Percentiles rank a stretch among this genome's conserved stretches.
These are phyloP conservation scores for Apteryx mantelli DNA, from an alignment of 2,113 vertebrate species.

Conservation along the genomic window DNA sequence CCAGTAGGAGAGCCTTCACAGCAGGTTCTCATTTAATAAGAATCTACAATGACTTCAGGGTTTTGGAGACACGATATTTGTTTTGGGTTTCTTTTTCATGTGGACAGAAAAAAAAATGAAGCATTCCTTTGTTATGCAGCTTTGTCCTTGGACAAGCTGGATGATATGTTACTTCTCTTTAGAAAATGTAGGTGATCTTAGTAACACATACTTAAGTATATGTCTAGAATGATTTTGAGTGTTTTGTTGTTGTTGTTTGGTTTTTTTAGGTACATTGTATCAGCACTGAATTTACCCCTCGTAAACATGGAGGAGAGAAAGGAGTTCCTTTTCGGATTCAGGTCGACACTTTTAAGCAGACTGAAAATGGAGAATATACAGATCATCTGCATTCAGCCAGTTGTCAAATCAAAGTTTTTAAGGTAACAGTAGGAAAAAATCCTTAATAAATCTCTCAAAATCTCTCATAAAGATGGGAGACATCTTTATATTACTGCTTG, in stretches of 20 bases:
- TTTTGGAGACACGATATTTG: neutral
- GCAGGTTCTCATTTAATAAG: neutral
- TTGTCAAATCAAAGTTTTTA: slow-evolving; percentile 88
- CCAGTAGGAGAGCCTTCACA: neutral
- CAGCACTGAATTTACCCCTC: slow-evolving; percentile 86
- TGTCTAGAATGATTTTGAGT: neutral
- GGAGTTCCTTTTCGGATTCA: slow-evolving; percentile 87
- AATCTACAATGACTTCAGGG: neutral
- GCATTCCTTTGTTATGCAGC: neutral
- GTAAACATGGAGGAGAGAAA: slow-evolving; percentile 86
- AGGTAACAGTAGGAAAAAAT: slow-evolving; percentile 68
- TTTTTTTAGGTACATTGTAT: slow-evolving; percentile 83
- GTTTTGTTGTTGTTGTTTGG: neutral
- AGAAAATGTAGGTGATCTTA: neutral
- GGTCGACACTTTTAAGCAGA: slow-evolving; percentile 85
- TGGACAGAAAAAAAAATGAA: neutral
- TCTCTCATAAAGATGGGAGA: neutral
- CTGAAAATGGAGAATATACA: slow-evolving; percentile 83
- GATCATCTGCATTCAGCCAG: slow-evolving; percentile 87
- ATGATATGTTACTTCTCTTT: neutral
- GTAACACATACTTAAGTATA: neutral
- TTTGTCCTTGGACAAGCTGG: neutral
- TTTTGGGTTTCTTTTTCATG: neutral
- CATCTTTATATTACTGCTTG: neutral
- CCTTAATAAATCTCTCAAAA: neutral